Percentiles rank a stretch among this genome's conserved stretches.
Evolutionary conservation across 30 jellyfish, hydroid and myxozoan species (phyloP).

Genomic region (Chironex yamaguchii): DNA sequence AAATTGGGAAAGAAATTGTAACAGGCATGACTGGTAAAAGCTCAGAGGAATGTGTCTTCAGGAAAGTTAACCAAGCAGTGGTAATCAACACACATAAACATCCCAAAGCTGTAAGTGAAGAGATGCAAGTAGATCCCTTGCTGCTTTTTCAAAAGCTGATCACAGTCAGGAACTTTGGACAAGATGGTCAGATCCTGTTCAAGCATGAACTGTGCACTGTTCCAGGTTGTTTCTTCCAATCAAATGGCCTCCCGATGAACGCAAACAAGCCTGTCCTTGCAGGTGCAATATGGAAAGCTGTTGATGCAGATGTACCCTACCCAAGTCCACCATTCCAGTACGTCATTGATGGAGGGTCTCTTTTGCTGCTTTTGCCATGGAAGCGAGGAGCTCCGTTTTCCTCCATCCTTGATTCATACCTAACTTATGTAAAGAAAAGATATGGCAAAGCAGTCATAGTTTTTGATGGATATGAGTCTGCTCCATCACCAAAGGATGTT

Average conservation of each 20-base stretch:
- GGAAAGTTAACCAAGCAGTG: conserved; percentile 28
- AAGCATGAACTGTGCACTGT: conserved; percentile 40
- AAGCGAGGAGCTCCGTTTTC: conserved; percentile 51
- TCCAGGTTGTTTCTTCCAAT: no score
- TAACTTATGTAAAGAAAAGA: conserved; percentile 34
- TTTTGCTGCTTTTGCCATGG: conserved; percentile 48
- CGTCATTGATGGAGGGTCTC: conserved; percentile 29
- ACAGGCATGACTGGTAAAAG: not conserved
- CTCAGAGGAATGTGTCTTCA: conserved; percentile 24
- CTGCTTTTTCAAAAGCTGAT: conserved; percentile 39
- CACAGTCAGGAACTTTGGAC: not conserved
- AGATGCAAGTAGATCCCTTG: conserved; percentile 48
- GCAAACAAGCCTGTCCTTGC: no score
- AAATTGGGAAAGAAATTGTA: conserved; percentile 27
- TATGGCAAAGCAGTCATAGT: conserved; percentile 32
- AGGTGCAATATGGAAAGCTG: no score
- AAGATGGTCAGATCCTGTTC: not conserved
- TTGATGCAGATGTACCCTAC: no score
- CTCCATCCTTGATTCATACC: conserved; percentile 44
- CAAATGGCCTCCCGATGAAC: no score
- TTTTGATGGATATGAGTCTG: conserved; percentile 46
- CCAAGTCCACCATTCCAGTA: no score
- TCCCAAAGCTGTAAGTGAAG: conserved; percentile 47
- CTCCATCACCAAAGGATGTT: conserved; percentile 49
- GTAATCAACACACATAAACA: not conserved